These are phyloP conservation scores for Drosophila putrida DNA, from an alignment of 2,888 invertebrate genomes.

Conservation along the genomic window DNA sequence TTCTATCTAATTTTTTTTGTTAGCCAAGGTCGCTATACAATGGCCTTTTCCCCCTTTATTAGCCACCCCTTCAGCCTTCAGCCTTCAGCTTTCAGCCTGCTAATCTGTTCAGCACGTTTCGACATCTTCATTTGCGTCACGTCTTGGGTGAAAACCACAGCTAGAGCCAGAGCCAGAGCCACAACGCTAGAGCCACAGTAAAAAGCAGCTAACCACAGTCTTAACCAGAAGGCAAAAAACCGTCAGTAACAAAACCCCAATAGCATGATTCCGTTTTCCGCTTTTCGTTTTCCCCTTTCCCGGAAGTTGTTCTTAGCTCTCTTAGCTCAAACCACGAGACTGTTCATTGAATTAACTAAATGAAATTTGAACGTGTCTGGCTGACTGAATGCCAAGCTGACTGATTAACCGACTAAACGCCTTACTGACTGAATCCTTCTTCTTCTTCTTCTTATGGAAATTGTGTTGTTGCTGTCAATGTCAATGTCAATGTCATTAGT, in stretches of 20 bases:
- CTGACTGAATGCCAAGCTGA: conserved; percentile 44
- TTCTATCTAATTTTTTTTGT: conserved; percentile 4
- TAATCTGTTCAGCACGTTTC: conserved; percentile 46
- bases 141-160: conserved; percentile 44
- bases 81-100: no score
- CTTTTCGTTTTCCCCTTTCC: background rate
- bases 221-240: conserved; percentile 28
- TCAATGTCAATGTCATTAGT: background rate
- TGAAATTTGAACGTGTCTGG: conserved; percentile 75
- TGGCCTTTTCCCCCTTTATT: background rate
- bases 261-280: background rate
- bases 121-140: conserved; percentile 62
- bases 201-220: conserved; percentile 43
- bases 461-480: conserved; percentile 14
- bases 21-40: conserved; percentile 7
- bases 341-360: conserved; percentile 72
- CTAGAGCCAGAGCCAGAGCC: conserved; percentile 1
- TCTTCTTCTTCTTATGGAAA: conserved; percentile 45
- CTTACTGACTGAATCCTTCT: conserved; percentile 22
- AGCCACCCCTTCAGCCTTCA: no score
- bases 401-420: conserved; percentile 59
- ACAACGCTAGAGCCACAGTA: conserved; percentile 26
- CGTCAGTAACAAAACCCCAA: conserved; percentile 14
- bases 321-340: conserved; percentile 24
- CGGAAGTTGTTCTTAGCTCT: conserved; percentile 3